Base-by-base conservation (phyloP, 2,888 invertebrate species). In the Melipona bicolor region DNA sequence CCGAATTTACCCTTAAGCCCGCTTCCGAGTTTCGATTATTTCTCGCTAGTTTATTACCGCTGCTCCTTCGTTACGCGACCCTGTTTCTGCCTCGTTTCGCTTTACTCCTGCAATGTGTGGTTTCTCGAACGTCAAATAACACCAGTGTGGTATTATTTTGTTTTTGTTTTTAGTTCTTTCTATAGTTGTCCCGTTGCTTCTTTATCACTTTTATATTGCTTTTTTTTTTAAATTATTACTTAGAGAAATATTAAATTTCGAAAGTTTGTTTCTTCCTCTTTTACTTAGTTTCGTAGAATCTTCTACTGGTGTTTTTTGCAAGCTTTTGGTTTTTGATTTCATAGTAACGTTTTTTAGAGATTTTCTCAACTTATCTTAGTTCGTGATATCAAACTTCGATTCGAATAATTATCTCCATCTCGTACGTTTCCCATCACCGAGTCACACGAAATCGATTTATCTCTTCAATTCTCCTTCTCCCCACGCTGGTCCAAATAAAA, bases 1-100 rank as follows among this genome's bases (percentile, higher is more conserved):
- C 94, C 94, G 94, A 93, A 92, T 94, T 94, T 92, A 92, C 89
- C 87, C 89, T 90, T 87, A 87, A 90, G 83, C 87, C 83, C 84
- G 86, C 79, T 88, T 87, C 83, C 83, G 71, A 86, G 82, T 84
- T 83, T 89, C 86, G 87, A 89, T 90, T 86, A 83, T 89, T 89
- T 76, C 85, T 68, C 65, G 59, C 80, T 78, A 77, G 61, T 85
- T 84, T 79, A 80, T 77, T 80, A 76, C 62, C 62, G 43, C 24
- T 11, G 82, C 76, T 83, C 71, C 82, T 62, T 76, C 68, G 76
- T 81, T 76, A 83, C 82, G 56, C 82, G 43, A 83, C 76, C 62
- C 68, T n/a, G 56, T 72, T 74, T 43, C 77, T 15, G 24, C 43
- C 27, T 71, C 49, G 36, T 5, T 72, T 13, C 50, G 19, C n/a